Conservation (phyloP, 2,113 vertebrate genomes). For the Tyto alba region DNA sequence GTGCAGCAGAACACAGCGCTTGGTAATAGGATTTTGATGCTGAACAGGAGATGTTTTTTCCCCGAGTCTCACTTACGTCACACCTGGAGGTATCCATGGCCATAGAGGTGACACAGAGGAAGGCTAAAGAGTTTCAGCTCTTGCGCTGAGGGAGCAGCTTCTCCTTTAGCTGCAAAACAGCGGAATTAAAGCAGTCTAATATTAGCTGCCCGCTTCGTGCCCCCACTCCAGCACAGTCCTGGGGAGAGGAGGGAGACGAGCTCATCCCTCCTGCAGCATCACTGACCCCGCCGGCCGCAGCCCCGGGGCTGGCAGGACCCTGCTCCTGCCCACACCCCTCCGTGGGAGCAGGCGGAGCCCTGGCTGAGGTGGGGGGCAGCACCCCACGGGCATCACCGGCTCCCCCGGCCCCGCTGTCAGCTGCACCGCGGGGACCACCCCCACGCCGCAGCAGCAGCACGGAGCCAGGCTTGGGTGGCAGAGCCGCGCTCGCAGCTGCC, state of each 20-base stretch:
- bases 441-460: not conserved
- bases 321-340: not conserved
- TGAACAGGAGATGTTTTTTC: not conserved
- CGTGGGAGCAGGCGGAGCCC: accelerated
- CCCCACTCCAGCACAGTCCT: not conserved
- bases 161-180: slow-evolving; percentile 10
- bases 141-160: not conserved
- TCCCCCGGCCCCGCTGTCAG: not conserved
- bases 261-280: not conserved
- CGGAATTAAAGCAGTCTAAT: not conserved
- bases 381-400: accelerated
- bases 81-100: not conserved
- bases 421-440: not conserved
- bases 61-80: not conserved
- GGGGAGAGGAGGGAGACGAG: not conserved
- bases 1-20: not conserved
- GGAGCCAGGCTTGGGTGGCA: not conserved
- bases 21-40: slow-evolving; percentile 2
- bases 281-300: too few relatives aligned
- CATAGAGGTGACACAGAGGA: slow-evolving; percentile 7
- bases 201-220: not conserved
- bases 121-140: slow-evolving; percentile 35
- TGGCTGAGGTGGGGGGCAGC: not conserved
- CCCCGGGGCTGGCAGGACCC: too few relatives aligned
- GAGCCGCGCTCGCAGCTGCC: not conserved